These are phyloP conservation scores for Hyposoter dolosus DNA, from an alignment of 2,888 invertebrate genomes.

Conservation along the genomic window DNA sequence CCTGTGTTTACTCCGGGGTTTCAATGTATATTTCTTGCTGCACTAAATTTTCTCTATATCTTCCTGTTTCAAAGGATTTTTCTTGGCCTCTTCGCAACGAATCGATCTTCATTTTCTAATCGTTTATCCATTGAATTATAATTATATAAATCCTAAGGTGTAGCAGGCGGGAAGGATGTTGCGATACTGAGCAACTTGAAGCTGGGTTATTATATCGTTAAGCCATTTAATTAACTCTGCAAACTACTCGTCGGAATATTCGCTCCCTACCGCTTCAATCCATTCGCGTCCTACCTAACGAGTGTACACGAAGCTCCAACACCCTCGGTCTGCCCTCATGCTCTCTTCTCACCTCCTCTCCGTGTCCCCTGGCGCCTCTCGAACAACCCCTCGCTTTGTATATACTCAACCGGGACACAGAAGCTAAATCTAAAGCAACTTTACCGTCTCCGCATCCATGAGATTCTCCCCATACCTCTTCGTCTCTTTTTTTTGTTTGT, in stretches of 20 bases:
- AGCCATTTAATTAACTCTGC: conserved; percentile 85
- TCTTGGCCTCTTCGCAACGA: background rate
- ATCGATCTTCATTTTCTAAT: background rate
- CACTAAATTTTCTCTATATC: background rate
- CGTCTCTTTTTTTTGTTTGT: background rate
- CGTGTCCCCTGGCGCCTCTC: conserved; percentile 53
- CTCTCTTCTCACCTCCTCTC: conserved; percentile 49
- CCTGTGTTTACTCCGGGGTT: background rate
- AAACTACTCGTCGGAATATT: conserved; percentile 83
- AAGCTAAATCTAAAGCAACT: conserved; percentile 50
- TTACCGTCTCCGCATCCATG: background rate
- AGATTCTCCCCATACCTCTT: background rate
- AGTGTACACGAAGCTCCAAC: conserved; percentile 75
- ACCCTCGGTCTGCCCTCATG: conserved; percentile 50
- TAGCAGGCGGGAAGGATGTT: background rate
- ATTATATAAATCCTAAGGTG: background rate
- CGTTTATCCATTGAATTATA: conserved; percentile 14
- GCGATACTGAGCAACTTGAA: conserved; percentile 68
- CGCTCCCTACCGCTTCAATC: conserved; percentile 81
- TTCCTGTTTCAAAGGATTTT: background rate
- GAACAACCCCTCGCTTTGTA: conserved; percentile 45
- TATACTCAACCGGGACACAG: conserved; percentile 9
- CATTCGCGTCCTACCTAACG: conserved; percentile 80
- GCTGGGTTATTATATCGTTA: conserved; percentile 84
- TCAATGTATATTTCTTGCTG: background rate